Base-by-base conservation (phyloP, 2,113 vertebrate species). In the Nyctereutes procyonoides region DNA sequence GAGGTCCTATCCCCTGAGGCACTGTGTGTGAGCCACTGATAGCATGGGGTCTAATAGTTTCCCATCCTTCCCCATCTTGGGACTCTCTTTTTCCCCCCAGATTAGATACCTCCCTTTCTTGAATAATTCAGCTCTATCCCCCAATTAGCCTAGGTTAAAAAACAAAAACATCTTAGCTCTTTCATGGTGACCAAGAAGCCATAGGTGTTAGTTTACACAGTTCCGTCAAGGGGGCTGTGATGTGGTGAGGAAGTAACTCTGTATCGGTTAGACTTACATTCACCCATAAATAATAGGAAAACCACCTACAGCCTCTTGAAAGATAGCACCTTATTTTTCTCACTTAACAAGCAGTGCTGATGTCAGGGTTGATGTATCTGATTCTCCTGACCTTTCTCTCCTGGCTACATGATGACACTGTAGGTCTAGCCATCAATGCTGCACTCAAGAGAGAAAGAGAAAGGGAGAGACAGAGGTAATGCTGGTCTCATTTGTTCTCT, bases 151-250 rank as follows among this genome's bases (percentile, higher is more conserved):
- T 81, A 43, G 24, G 30, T 67, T 69, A 92, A 89, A 94, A 88
- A 95, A 43, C 55, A 67, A 85, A 77, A 81, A 15, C 51, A 65
- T 55, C 17, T 81, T 85, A 88, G 83, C 88, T 92, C 35, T 96
- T 69, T 20, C 58, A 62, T 22, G 53, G 43, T 77, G 65, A 76
- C 53, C 53, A 90, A 82, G 26, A 81, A 76, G n/a, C 32, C 22
- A 43, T 81, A 51, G 3, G 4, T 8, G 62, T 92, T 30, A 14
- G 19, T 6, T 32, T 92, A 60, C 32, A 51, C 73, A 84, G 6
- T 9, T 51, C 67, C 88, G 35, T 83, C 55, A 81, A 79, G 62
- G 24, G 9, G 12, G 0, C 12, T 80, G 1, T 30, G 32, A 43
- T 28, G 15, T 17, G 30, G 55, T 81, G 20, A 84, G 62, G 38